Evolutionary conservation across 2,797 vertebrate species (phyloP), one percentile per base, ranked within the genome.

Genomic region (Cyprinella venusta): DNA sequence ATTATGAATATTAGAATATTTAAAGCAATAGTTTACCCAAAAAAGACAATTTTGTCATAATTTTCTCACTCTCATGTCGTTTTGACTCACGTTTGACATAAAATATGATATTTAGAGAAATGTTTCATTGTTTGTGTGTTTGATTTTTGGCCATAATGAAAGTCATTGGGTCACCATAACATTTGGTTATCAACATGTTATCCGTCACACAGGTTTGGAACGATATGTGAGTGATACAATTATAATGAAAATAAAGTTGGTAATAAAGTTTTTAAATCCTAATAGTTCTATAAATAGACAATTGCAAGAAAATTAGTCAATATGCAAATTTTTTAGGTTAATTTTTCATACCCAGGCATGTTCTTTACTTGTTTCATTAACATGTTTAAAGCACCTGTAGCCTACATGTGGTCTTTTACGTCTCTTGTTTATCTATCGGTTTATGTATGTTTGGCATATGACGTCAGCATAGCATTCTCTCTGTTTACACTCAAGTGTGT

Each of bases 401-500:
- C 59, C 59, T 63, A n/a, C 33, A 71, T 24, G 6, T 36, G 30
- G 8, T 42, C 7, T 42, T 45, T 56, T 45, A 38, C 19, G 3
- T 26, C 42, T 50, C 36, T 50, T 36, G 26, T 65, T 30, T 78
- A 52, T 82, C 21, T 71, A 52, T 19, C 40, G 19, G 33, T 42
- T 63, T 33, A 50, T 48, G 24, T 30, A 33, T 19, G 24, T 71
- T 42, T 79, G 19, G 24, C 63, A 30, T 45, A 16, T 81, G 65
- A 63, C n/a, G 24, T 76, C 70, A 50, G 10, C 24, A 8, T 69
- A 56, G 45, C 69, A 26, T 52, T 81, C 79, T 52, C 42, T 54
- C 36, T 85, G 56, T 77, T 72, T 71, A 48, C 4, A 63, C 48
- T 40, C 24, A 19, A 5, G 38, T 81, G 36, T 45, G 48, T 70